phyloP scores from a whole-genome alignment of 1,140 invertebrate genomes.

The Aphis gossypii region DNA sequence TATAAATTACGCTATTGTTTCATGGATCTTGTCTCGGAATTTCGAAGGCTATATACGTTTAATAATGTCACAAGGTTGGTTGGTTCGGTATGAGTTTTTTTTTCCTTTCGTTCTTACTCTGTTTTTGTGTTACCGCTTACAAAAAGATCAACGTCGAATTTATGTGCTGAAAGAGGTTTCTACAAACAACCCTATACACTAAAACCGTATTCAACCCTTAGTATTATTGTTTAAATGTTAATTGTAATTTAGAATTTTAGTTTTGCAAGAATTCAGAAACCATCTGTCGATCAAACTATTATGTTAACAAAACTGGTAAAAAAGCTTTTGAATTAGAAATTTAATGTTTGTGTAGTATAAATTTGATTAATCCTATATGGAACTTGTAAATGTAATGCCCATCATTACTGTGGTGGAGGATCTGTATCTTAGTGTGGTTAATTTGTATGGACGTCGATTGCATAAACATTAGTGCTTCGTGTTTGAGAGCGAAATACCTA shows the following conservation, averaged over 20 bases:
- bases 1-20: slow-evolving; percentile 13
- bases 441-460: slow-evolving; percentile 37
- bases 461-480: not conserved
- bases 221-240: not conserved
- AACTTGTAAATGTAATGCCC: not conserved
- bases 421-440: slow-evolving; percentile 16
- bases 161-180: not conserved
- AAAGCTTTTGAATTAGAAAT: slow-evolving; percentile 47
- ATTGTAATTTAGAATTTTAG: slow-evolving; percentile 6
- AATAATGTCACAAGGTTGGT: not conserved
- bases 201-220: slow-evolving; percentile 5
- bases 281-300: slow-evolving; percentile 32
- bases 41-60: not conserved
- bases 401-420: not conserved
- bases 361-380: slow-evolving; percentile 34
- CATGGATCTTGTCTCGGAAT: slow-evolving; percentile 12
- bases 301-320: not conserved
- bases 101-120: not conserved
- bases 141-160: not conserved
- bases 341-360: slow-evolving; percentile 3
- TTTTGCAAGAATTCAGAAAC: not conserved
- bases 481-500: no score
- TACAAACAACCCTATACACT: not conserved
- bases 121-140: not conserved
- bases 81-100: slow-evolving; percentile 2